phyloP scores from a whole-genome alignment of 2,888 invertebrate species.

The Parnassius glacialis region DNA sequence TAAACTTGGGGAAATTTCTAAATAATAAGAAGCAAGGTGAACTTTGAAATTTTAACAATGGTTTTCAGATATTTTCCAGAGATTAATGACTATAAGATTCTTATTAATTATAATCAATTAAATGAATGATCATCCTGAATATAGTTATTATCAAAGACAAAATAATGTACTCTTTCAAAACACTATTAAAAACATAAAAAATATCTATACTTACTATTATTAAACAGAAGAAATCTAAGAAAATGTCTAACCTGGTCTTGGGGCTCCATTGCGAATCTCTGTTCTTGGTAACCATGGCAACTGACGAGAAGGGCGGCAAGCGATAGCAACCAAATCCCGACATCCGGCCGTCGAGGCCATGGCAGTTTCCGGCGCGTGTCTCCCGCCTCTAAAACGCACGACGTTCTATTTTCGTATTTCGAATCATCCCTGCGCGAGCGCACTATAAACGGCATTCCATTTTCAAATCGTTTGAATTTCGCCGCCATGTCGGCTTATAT shows the following conservation, averaged over 20 bases:
- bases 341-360: constrained; percentile 50
- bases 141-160: no score
- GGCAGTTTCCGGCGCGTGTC: constrained; percentile 53
- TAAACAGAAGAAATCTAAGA: no score
- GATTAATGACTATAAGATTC: no score
- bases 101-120: no score
- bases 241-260: constrained; percentile 62
- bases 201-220: no score
- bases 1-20: no score
- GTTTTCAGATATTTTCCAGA: no score
- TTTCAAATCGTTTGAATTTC: constrained; percentile 51
- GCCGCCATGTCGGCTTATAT: constrained; percentile 63
- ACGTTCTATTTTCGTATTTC: constrained; percentile 61
- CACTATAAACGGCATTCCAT: constrained; percentile 53
- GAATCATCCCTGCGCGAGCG: constrained; percentile 57
- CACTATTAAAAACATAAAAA: no score
- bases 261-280: constrained; percentile 87
- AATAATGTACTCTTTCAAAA: no score
- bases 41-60: no score
- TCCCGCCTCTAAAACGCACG: constrained; percentile 23
- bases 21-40: no score
- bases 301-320: constrained; percentile 51
- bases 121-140: no score
- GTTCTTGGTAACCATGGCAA: constrained; percentile 80
- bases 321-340: constrained; percentile 55